phyloP scores from a whole-genome alignment of 2,113 vertebrate genomes.

The Amazona guildingii region DNA sequence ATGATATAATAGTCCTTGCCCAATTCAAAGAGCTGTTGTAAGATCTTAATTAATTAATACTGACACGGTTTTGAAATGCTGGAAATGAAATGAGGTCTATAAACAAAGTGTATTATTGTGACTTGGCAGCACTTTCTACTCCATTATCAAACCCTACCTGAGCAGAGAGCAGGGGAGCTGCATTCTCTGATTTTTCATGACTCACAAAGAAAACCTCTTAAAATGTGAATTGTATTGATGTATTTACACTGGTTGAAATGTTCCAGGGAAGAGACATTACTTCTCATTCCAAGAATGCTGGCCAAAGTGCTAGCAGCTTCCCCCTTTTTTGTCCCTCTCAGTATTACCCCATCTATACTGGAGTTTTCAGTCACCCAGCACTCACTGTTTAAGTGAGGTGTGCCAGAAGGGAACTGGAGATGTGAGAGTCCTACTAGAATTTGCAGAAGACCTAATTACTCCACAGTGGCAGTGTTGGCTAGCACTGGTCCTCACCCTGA shows the following conservation, averaged over 20 bases:
- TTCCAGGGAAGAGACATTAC: background rate
- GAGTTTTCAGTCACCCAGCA: background rate
- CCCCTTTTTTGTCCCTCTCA: background rate
- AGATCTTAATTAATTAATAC: conserved; percentile 24
- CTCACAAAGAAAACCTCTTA: background rate
- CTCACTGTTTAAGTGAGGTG: background rate
- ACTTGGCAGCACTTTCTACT: background rate
- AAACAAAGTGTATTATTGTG: background rate
- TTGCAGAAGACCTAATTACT: background rate
- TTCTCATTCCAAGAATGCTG: background rate
- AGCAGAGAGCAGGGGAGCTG: background rate
- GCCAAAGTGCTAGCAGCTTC: background rate
- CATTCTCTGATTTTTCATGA: background rate
- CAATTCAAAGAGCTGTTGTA: background rate
- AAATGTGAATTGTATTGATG: background rate
- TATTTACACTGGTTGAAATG: background rate
- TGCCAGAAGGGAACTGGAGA: background rate
- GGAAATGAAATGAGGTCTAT: background rate
- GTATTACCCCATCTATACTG: background rate
- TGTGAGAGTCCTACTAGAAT: background rate
- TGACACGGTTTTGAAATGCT: background rate
- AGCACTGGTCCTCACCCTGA: background rate
- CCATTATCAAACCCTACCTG: background rate
- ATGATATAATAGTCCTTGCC: background rate
- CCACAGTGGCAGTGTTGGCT: background rate